These are phyloP conservation scores for Latrodectus hesperus DNA, from an alignment of 2,888 invertebrate genomes.

Conservation along the genomic window DNA sequence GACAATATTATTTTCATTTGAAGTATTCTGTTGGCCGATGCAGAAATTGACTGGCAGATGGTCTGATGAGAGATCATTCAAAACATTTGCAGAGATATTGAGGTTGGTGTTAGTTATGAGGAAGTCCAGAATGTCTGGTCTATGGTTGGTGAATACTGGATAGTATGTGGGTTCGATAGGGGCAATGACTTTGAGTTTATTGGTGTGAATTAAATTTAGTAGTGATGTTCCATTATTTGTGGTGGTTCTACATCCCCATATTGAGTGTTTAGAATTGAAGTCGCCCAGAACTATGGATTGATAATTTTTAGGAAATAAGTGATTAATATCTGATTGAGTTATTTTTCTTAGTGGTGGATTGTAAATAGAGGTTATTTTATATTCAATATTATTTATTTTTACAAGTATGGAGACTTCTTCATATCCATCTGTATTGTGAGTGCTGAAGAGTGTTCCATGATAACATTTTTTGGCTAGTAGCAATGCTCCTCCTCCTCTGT, in stretches of 20 bases:
- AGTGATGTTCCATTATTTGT: neutral
- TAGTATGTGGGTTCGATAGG: neutral
- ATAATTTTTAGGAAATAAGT: neutral
- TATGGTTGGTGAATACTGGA: neutral
- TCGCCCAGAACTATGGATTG: neutral
- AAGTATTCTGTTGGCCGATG: neutral
- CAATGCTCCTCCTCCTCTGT: neutral
- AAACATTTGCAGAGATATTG: neutral
- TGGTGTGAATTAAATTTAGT: neutral
- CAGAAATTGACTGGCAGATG: neutral
- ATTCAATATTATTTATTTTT: neutral
- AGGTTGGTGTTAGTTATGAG: neutral
- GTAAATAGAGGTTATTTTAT: neutral
- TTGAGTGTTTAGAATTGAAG: neutral
- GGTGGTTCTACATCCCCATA: neutral
- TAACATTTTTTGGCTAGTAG: neutral
- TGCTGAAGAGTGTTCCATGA: neutral
- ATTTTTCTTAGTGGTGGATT: neutral
- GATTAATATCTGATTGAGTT: neutral
- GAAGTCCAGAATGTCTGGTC: neutral
- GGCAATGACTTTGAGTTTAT: neutral
- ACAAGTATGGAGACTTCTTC: neutral
- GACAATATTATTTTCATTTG: neutral
- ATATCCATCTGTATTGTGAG: neutral
- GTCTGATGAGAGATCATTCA: neutral